phyloP scores from a whole-genome alignment of 2,113 vertebrate genomes.

The Nanorana parkeri region DNA sequence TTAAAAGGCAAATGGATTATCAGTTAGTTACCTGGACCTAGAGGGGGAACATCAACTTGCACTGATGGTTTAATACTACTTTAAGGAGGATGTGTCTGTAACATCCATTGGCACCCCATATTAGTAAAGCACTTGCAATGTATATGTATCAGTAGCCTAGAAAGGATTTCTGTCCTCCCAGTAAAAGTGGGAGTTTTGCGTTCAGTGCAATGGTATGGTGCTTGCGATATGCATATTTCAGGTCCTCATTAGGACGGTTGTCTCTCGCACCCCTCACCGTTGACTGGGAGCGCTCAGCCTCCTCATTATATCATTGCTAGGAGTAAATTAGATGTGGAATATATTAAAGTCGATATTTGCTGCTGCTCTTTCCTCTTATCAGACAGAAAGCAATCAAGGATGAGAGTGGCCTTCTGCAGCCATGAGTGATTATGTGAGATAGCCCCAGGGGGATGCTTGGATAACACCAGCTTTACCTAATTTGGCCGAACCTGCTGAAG shows the following conservation, averaged over 20 bases:
- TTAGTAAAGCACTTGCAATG: too few relatives aligned
- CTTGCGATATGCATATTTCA: constrained; percentile 13
- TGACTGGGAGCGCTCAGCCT: neutral
- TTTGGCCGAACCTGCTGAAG: constrained; percentile 13
- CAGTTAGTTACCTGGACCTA: too few relatives aligned
- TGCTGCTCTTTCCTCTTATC: neutral
- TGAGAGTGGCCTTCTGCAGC: neutral
- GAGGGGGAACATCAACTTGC: too few relatives aligned
- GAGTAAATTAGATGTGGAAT: neutral
- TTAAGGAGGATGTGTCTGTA: too few relatives aligned
- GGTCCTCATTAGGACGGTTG: constrained; percentile 2
- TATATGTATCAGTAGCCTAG: too few relatives aligned
- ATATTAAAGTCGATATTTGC: neutral
- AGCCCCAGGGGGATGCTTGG: neutral
- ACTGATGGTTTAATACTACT: too few relatives aligned
- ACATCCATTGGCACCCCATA: too few relatives aligned
- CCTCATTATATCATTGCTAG: neutral
- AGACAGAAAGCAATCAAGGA: constrained; percentile 38
- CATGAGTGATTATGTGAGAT: constrained; percentile 2
- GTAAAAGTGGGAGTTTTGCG: too few relatives aligned
- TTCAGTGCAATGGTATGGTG: too few relatives aligned
- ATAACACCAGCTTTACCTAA: neutral
- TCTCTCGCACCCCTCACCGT: neutral
- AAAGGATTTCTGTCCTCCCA: too few relatives aligned
- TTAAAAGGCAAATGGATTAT: too few relatives aligned